Evolutionary conservation across 2,797 vertebrate genomes (phyloP).

Genomic region (Uromys caudimaculatus): DNA sequence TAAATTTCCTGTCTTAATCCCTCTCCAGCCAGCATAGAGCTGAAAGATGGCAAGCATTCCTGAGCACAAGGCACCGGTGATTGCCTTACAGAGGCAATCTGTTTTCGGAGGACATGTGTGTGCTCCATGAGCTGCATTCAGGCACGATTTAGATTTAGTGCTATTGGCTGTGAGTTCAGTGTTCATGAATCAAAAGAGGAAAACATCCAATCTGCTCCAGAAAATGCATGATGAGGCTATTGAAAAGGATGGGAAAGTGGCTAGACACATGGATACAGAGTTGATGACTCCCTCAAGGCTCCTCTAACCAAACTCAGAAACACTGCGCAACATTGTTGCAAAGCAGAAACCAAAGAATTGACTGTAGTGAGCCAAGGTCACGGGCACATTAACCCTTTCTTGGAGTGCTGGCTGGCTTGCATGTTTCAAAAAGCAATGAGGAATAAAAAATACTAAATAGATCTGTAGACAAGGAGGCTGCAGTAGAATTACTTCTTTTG

Average conservation of each 20-base stretch:
- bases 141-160: background rate
- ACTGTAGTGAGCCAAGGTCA: background rate
- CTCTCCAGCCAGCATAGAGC: background rate
- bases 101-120: background rate
- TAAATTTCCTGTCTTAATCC: background rate
- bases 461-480: background rate
- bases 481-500: background rate
- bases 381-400: background rate
- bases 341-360: background rate
- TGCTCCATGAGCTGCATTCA: background rate
- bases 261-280: background rate
- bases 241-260: background rate
- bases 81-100: background rate
- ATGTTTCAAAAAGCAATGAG: background rate
- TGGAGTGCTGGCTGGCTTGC: background rate
- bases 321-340: background rate
- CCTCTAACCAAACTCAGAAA: background rate
- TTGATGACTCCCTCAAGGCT: background rate
- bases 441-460: background rate
- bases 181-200: slow-evolving; percentile 24
- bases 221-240: background rate
- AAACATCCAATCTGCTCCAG: background rate
- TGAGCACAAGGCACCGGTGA: background rate
- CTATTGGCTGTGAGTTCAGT: background rate
- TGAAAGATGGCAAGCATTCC: background rate